A percentile compares a stretch with the other conserved stretches of the same genome.
These are phyloP conservation scores for Prunella himalayana DNA, from an alignment of 2,113 vertebrate species.

Conservation along the genomic window DNA sequence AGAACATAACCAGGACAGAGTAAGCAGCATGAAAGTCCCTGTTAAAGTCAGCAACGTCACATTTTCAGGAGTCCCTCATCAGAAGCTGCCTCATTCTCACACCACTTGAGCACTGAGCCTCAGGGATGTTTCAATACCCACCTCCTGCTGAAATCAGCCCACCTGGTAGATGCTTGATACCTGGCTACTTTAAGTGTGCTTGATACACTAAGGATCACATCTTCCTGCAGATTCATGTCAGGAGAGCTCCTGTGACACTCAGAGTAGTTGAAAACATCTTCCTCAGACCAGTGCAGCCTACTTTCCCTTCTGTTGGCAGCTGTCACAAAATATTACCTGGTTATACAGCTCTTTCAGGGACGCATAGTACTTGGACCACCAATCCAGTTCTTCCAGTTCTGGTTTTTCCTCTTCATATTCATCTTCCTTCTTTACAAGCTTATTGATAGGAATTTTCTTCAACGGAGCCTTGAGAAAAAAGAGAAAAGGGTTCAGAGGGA, in stretches of 20 bases:
- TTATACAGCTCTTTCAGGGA: constrained; percentile 84
- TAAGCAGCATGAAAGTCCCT: not conserved
- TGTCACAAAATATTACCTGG: constrained; percentile 66
- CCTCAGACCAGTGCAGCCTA: not conserved
- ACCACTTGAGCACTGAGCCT: not conserved
- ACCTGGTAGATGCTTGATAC: not conserved
- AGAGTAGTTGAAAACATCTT: not conserved
- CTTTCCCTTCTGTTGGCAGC: not conserved
- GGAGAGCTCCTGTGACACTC: not conserved
- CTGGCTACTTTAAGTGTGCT: not conserved
- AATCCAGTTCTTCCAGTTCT: constrained; percentile 89
- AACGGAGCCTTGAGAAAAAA: constrained; percentile 70
- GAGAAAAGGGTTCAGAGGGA: not conserved
- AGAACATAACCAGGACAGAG: not conserved
- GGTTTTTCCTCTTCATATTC: constrained; percentile 84
- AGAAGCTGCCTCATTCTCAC: not conserved
- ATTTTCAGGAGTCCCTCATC: not conserved
- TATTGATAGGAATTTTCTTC: constrained; percentile 70
- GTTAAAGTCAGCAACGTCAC: not conserved
- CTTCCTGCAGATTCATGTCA: not conserved
- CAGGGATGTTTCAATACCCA: not conserved
- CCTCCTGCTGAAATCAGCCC: not conserved
- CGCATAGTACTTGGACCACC: constrained; percentile 95
- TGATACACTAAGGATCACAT: not conserved
- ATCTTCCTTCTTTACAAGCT: constrained; percentile 55